Percentiles rank a stretch among this genome's conserved stretches.
These are phyloP conservation scores for Parazoanthus darwini DNA, from an alignment of 92 coral and sea anemone genomes.

Conservation along the genomic window DNA sequence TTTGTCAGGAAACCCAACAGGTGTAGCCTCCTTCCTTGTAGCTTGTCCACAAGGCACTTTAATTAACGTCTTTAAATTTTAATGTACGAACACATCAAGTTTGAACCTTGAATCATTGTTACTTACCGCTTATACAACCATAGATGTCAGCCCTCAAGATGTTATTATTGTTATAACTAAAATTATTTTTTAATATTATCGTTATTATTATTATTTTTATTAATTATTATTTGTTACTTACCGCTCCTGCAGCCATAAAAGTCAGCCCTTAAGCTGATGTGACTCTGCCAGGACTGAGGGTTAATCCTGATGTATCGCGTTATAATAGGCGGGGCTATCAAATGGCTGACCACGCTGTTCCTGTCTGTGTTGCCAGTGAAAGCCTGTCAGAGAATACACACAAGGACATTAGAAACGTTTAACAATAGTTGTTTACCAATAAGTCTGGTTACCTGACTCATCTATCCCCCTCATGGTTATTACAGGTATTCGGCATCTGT, in stretches of 20 bases:
- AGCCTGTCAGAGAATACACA: not conserved
- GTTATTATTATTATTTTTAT: too few relatives aligned
- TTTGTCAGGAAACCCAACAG: not conserved
- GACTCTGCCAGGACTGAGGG: not conserved
- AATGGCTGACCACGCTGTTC: slow-evolving; percentile 4
- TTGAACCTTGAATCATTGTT: not conserved
- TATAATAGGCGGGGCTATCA: not conserved
- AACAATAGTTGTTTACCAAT: not conserved
- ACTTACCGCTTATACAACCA: not conserved
- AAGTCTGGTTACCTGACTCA: not conserved
- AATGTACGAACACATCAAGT: not conserved
- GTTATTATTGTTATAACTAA: not conserved
- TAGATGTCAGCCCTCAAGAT: not conserved
- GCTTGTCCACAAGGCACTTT: not conserved
- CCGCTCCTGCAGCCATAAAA: not conserved
- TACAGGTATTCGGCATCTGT: not conserved
- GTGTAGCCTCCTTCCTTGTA: not conserved
- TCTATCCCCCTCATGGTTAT: not conserved
- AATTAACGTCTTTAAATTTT: not conserved
- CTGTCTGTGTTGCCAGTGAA: not conserved
- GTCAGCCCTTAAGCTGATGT: not conserved
- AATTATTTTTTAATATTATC: too few relatives aligned
- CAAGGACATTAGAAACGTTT: not conserved
- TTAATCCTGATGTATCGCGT: slow-evolving; percentile 1
- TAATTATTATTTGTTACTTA: not conserved